Evolutionary conservation across 1,140 invertebrate species (phyloP), one percentile per base, ranked within the genome.

Genomic region (Campodea augens): DNA sequence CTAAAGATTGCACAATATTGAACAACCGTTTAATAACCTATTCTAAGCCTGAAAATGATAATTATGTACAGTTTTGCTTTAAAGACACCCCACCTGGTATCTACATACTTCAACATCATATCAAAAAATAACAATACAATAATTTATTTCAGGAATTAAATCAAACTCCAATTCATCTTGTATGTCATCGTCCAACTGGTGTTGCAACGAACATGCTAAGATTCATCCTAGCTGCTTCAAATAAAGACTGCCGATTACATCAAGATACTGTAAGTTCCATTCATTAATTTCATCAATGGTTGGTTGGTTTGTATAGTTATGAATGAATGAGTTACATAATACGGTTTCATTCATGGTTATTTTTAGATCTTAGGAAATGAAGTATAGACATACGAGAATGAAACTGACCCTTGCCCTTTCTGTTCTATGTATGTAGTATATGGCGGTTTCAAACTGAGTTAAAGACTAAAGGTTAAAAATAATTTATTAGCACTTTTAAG

Each of bases 81-180:
- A 19, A 24, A 46, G 40, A 36, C 18, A 25, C 13, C 19, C 19
- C 46, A 19, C 27, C 3, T 38, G 19, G 1, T 39, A 41, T 37
- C 15, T 44, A 20, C 21, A 41, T 27, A 15, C 45, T 4, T 47
- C 10, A 25, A 25, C 23, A 42, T 10, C 10, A 10, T 19, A 13
- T 42, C 5, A 7, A 25, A 21, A 7, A 25, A 42, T 7, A 27
- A 4, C 38, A 18, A 18, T 27, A 21, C 23, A 5, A 46, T 32
- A 43, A 19, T 29, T 29, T 40, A n/a, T 38, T 5, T 23, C 55
- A 71, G 69, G 56, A 64, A 2, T 69, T 66, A 47, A 57, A 86
- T 57, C 88, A 93, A 60, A 84, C 87, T 2, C 82, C 88, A 7
- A 75, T 95, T 4, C 90, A 96, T 64, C 65, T 95, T 59, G 85